A percentile compares a stretch with the other conserved stretches of the same genome.
Conservation (phyloP, 2,113 vertebrate species). For the Tamias sibiricus region DNA sequence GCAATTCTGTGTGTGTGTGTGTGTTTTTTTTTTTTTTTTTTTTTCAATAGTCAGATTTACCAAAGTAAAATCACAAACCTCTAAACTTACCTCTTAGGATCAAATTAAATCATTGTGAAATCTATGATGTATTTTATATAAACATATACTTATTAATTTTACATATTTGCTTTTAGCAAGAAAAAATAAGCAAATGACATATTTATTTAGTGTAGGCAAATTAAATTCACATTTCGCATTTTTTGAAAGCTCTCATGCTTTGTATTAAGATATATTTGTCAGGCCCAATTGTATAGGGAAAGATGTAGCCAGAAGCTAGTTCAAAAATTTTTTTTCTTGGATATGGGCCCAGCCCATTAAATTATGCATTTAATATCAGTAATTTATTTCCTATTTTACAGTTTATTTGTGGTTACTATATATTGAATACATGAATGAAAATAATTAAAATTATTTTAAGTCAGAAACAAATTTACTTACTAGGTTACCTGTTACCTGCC, state of each 20-base stretch:
- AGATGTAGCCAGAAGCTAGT: constrained; percentile 41
- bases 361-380: constrained; percentile 68
- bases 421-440: constrained; percentile 65
- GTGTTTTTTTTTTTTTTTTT: too few relatives aligned
- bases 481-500: constrained; percentile 55
- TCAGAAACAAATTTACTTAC: constrained; percentile 40
- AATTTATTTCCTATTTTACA: constrained; percentile 66
- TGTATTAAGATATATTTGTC: constrained; percentile 51
- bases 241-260: constrained; percentile 50
- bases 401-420: constrained; percentile 62
- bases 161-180: constrained; percentile 20
- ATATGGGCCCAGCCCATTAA: constrained; percentile 56
- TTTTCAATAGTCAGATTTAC: constrained; percentile 16
- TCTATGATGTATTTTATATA: background rate
- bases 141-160: background rate
- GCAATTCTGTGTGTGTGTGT: constrained; percentile 39
- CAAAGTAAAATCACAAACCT: constrained; percentile 61
- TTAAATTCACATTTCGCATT: constrained; percentile 61
- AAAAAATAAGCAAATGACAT: background rate
- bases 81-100: constrained; percentile 21
- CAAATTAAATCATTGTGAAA: constrained; percentile 65
- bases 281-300: constrained; percentile 50
- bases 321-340: constrained; percentile 63
- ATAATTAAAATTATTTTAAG: constrained; percentile 23
- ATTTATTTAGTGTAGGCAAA: background rate